Conservation (phyloP, 1,140 invertebrate genomes). For the Eurosta solidaginis region DNA sequence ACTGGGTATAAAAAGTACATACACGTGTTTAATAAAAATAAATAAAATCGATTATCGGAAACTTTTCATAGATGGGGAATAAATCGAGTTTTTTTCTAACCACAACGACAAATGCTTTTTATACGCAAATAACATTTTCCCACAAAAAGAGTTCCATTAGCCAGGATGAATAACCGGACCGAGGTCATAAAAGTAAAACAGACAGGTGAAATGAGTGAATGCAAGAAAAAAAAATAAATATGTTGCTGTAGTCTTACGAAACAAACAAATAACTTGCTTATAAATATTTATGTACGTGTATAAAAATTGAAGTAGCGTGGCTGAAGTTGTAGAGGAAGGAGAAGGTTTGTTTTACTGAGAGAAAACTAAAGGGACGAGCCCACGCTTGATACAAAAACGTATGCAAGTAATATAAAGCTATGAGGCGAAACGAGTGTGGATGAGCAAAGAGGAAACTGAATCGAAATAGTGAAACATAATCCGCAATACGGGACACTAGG, state of each 20-base stretch:
- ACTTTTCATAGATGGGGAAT: too few relatives aligned
- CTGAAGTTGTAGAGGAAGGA: neutral
- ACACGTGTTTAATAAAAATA: too few relatives aligned
- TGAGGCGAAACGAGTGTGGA: too few relatives aligned
- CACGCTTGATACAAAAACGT: too few relatives aligned
- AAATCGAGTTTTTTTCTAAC: too few relatives aligned
- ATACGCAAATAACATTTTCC: slow-evolving; percentile 1
- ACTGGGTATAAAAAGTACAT: too few relatives aligned
- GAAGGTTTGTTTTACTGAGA: neutral
- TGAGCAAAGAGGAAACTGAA: too few relatives aligned
- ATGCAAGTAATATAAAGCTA: too few relatives aligned
- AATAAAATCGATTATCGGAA: too few relatives aligned
- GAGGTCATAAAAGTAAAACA: neutral
- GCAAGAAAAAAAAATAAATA: neutral
- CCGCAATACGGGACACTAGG: too few relatives aligned
- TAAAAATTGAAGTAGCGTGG: neutral
- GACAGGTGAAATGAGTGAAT: neutral
- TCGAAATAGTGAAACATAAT: too few relatives aligned
- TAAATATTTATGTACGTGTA: neutral
- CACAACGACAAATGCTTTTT: neutral
- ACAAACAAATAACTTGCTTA: neutral
- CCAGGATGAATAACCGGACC: neutral
- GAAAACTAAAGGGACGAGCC: too few relatives aligned
- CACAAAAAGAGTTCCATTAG: slow-evolving; percentile 1
- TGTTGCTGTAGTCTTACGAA: neutral